These are phyloP conservation scores for Morpho helenor DNA, from an alignment of 2,888 invertebrate genomes.

Conservation along the genomic window DNA sequence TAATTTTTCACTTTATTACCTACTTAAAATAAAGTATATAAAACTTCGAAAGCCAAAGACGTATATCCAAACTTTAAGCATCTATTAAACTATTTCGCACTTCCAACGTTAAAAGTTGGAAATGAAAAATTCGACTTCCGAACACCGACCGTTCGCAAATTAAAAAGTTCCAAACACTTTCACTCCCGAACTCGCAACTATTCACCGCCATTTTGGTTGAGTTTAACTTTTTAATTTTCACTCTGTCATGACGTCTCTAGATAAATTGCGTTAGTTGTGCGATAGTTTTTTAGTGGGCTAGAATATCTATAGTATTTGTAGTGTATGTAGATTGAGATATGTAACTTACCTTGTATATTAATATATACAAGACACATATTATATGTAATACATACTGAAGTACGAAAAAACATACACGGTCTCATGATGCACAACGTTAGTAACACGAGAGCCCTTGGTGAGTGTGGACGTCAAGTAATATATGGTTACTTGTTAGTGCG, in stretches of 20 bases:
- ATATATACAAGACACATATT: too few species aligned
- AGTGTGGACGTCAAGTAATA: too few species aligned
- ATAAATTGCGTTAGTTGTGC: conserved; percentile 15
- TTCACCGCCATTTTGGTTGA: conserved; percentile 65
- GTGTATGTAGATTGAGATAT: too few species aligned
- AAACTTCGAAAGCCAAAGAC: conserved; percentile 13
- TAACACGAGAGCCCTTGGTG: too few species aligned
- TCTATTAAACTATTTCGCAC: conserved; percentile 48
- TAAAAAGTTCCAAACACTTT: conserved; percentile 71
- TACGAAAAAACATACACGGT: too few species aligned
- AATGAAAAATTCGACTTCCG: conserved; percentile 67
- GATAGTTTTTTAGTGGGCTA: too few species aligned
- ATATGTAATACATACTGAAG: too few species aligned
- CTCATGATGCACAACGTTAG: too few species aligned
- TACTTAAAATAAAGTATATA: neutral
- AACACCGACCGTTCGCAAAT: conserved; percentile 54
- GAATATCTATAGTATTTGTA: too few species aligned
- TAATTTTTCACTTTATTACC: too few species aligned
- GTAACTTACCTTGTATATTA: too few species aligned
- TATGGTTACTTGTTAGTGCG: too few species aligned
- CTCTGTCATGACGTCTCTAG: conserved; percentile 31
- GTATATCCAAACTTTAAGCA: conserved; percentile 20
- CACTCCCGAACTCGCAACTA: conserved; percentile 61
- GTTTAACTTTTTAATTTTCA: conserved; percentile 60
- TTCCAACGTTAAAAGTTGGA: conserved; percentile 30